Evolutionary conservation across 2,113 vertebrate genomes (phyloP).

Genomic region (Trogon melanurus): DNA sequence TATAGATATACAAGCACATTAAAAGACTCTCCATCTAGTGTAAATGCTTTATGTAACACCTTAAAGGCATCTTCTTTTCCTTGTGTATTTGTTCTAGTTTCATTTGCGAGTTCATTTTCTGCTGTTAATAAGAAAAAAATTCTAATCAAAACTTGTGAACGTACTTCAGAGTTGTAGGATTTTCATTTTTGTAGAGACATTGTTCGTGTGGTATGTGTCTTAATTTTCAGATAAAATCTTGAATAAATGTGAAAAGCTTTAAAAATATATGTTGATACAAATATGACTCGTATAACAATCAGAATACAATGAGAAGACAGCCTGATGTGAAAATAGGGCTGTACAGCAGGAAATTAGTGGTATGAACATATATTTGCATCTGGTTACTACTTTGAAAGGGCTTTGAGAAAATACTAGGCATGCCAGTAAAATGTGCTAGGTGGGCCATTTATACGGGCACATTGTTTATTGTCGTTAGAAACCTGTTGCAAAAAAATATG

Average conservation of each 20-base stretch:
- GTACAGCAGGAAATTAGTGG: neutral
- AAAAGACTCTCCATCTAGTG: neutral
- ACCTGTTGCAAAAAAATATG: conserved; percentile 14
- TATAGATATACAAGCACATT: neutral
- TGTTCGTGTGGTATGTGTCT: neutral
- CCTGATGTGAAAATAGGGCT: neutral
- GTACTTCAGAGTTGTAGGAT: neutral
- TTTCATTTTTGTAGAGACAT: neutral
- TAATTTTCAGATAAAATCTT: neutral
- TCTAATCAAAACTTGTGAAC: neutral
- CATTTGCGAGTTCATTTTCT: neutral
- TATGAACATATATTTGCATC: conserved; percentile 16
- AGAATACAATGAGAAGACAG: neutral
- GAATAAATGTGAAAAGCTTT: neutral
- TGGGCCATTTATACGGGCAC: neutral
- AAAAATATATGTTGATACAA: neutral
- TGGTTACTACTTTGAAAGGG: neutral
- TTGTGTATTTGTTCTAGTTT: neutral
- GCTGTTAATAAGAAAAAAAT: neutral
- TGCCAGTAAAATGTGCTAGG: neutral
- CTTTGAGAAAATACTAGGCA: conserved; percentile 8
- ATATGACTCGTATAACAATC: neutral
- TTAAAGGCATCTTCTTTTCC: neutral
- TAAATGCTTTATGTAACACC: neutral
- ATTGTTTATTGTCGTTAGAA: conserved; percentile 26